Evolutionary conservation across 1,140 invertebrate genomes (phyloP).

Genomic region (Aradophagus sp.): DNA sequence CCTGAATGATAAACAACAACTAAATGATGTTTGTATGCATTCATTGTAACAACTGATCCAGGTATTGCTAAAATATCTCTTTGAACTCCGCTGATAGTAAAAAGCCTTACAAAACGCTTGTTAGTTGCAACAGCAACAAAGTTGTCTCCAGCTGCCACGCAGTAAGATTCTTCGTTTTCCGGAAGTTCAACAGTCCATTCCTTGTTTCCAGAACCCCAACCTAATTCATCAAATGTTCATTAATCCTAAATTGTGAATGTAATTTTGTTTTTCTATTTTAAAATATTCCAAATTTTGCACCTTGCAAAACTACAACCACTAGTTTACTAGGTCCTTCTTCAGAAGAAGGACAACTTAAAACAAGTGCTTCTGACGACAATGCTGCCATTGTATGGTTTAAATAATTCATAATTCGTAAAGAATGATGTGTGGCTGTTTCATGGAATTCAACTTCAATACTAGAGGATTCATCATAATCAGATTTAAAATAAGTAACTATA

Average conservation of each 20-base stretch:
- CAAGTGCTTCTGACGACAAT: constrained; percentile 85
- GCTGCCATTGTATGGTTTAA: constrained; percentile 87
- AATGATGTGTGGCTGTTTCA: constrained; percentile 91
- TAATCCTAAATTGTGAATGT: too few relatives aligned
- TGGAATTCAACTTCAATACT: constrained; percentile 97
- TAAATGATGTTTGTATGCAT: constrained; percentile 81
- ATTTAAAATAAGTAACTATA: constrained; percentile 84
- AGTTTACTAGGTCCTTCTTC: constrained; percentile 75
- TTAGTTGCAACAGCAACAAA: constrained; percentile 88
- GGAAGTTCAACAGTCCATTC: constrained; percentile 90
- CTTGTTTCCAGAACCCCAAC: constrained; percentile 84
- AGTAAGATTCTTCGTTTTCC: constrained; percentile 83
- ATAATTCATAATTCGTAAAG: constrained; percentile 91
- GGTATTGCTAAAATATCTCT: constrained; percentile 83
- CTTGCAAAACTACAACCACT: constrained; percentile 69
- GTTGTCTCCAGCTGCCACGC: constrained; percentile 82
- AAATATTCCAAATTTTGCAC: too few relatives aligned
- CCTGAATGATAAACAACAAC: constrained; percentile 86
- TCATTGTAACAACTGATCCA: constrained; percentile 82
- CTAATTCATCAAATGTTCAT: constrained; percentile 38
- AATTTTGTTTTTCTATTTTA: too few relatives aligned
- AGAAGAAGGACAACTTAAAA: constrained; percentile 82
- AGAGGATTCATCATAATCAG: constrained; percentile 80
- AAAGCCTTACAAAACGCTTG: constrained; percentile 84
- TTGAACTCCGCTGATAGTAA: constrained; percentile 89